Conservation (phyloP, 2,797 vertebrate genomes). For the Gambelia wislizenii region DNA sequence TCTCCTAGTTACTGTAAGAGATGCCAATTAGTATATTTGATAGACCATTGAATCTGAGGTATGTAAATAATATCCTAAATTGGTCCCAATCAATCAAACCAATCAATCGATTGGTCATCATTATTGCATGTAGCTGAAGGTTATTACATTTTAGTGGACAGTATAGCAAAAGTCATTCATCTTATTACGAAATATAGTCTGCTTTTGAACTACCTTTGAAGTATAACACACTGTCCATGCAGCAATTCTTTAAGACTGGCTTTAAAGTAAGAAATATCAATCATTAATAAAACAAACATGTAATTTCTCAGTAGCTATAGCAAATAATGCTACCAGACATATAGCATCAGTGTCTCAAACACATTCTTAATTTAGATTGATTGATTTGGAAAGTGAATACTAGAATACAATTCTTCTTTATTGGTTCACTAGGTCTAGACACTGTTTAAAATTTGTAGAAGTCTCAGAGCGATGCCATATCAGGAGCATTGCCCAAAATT, state of each 20-base stretch:
- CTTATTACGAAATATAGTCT: not conserved
- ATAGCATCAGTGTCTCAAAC: not conserved
- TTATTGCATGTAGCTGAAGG: not conserved
- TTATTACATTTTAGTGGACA: not conserved
- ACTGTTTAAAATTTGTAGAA: not conserved
- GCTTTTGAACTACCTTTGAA: not conserved
- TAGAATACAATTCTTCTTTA: too few species aligned
- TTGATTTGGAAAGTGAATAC: slow-evolving; percentile 15
- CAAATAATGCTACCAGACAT: not conserved
- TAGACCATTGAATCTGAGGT: slow-evolving; percentile 29
- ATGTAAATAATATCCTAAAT: not conserved
- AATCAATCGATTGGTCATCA: not conserved
- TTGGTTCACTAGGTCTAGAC: not conserved
- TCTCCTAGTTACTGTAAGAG: not conserved
- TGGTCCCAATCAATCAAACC: not conserved
- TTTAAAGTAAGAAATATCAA: not conserved
- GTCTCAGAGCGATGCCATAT: not conserved
- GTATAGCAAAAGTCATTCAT: not conserved
- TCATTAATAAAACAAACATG: not conserved
- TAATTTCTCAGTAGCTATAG: not conserved
- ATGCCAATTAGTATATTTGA: not conserved
- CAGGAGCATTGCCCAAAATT: not conserved
- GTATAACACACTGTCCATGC: not conserved
- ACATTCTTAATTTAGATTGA: not conserved
- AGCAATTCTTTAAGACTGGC: not conserved